Conservation (phyloP, 1,140 invertebrate species). For the Tetramorium simillimum region DNA sequence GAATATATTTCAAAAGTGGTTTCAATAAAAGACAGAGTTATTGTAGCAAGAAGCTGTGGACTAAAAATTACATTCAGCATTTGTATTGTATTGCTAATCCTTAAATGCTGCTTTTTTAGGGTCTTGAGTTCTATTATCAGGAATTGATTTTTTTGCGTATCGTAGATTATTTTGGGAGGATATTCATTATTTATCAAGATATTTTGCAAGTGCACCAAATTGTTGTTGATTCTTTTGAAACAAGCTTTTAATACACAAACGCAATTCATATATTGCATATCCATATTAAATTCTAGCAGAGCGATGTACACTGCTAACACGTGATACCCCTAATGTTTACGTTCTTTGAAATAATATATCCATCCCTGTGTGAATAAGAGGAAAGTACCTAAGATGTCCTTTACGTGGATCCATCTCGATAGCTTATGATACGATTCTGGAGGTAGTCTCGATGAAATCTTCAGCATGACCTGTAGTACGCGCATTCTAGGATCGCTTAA, state of each 20-base stretch:
- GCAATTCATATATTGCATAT: constrained; percentile 78
- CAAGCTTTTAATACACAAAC: constrained; percentile 73
- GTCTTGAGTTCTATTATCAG: constrained; percentile 76
- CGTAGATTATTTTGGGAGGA: constrained; percentile 68
- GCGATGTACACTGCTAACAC: constrained; percentile 60
- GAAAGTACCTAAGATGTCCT: constrained; percentile 75
- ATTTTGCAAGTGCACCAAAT: constrained; percentile 65
- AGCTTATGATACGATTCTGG: constrained; percentile 64
- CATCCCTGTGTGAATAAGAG: constrained; percentile 60
- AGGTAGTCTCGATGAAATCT: constrained; percentile 68
- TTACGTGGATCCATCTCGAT: constrained; percentile 71
- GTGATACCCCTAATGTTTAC: too few species aligned
- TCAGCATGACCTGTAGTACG: constrained; percentile 67
- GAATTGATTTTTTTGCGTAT: constrained; percentile 73
- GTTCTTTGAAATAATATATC: constrained; percentile 48
- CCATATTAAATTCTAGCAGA: constrained; percentile 69
- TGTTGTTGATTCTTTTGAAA: constrained; percentile 75
- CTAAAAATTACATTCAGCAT: constrained; percentile 77
- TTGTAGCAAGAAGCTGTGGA: constrained; percentile 67
- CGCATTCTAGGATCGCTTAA: constrained; percentile 53
- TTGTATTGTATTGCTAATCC: constrained; percentile 75
- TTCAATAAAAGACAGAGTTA: constrained; percentile 76
- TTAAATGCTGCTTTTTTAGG: constrained; percentile 78
- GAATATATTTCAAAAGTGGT: constrained; percentile 80
- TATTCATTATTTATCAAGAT: constrained; percentile 66